Evolutionary conservation across 2,888 invertebrate species (phyloP).

Genomic region (Himalopsyche tibetana): DNA sequence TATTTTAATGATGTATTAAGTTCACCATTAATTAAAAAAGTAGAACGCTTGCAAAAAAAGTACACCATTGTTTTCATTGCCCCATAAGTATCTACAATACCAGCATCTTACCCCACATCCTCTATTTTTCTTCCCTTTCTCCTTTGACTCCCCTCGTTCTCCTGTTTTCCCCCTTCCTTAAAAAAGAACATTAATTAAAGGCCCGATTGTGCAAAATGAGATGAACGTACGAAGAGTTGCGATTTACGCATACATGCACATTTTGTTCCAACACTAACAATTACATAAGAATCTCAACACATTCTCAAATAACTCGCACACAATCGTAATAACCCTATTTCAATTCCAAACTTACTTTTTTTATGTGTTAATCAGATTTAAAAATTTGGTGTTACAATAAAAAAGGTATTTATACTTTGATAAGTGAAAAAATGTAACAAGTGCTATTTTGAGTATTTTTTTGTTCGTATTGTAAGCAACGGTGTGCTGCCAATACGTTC

Average conservation of each 20-base stretch:
- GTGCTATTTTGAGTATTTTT: too few species aligned
- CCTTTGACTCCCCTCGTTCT: background rate
- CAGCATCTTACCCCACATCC: constrained; percentile 27
- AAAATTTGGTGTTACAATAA: too few species aligned
- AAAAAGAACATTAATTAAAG: constrained; percentile 65
- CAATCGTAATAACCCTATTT: background rate
- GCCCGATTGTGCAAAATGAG: constrained; percentile 65
- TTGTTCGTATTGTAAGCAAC: too few species aligned
- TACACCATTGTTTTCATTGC: constrained; percentile 28
- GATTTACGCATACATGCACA: constrained; percentile 41
- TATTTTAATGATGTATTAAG: background rate
- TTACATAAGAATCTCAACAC: background rate
- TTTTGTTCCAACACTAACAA: background rate
- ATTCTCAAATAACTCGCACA: background rate
- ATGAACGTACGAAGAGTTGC: constrained; percentile 55
- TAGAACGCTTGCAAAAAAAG: background rate
- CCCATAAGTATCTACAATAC: constrained; percentile 8
- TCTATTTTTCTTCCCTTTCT: constrained; percentile 26
- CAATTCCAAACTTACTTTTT: background rate
- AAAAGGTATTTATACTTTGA: too few species aligned
- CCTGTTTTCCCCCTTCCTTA: constrained; percentile 44
- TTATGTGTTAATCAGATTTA: too few species aligned
- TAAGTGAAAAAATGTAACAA: too few species aligned
- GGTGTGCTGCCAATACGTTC: too few species aligned
- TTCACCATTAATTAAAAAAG: constrained; percentile 20